Evolutionary conservation across 2,113 vertebrate genomes (phyloP).

Genomic region (Melanerpes formicivorus): DNA sequence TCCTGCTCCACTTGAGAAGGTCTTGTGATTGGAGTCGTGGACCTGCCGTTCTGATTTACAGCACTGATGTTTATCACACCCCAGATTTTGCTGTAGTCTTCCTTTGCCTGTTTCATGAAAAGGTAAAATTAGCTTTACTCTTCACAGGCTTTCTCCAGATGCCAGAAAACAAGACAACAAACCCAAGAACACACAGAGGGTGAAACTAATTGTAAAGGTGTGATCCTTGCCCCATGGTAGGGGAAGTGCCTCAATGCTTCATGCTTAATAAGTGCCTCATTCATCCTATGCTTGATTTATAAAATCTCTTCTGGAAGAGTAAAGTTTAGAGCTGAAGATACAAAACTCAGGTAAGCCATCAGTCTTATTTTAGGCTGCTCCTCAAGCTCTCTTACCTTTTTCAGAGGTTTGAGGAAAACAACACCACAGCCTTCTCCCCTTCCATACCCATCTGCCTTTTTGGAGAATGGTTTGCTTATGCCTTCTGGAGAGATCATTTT

Average conservation of each 20-base stretch:
- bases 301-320: neutral
- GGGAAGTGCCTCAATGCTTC: neutral
- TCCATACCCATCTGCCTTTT: constrained; percentile 83
- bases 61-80: constrained; percentile 80
- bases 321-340: neutral
- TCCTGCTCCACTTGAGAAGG: constrained; percentile 80
- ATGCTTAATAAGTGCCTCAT: neutral
- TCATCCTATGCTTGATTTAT: neutral
- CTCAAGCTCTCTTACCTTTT: constrained; percentile 68
- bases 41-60: constrained; percentile 82
- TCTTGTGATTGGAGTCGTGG: constrained; percentile 79
- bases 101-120: constrained; percentile 73
- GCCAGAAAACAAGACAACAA: neutral
- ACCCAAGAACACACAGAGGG: neutral
- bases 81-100: constrained; percentile 83
- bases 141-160: neutral
- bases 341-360: neutral
- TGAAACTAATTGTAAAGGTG: neutral
- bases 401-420: constrained; percentile 83
- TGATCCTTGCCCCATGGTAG: neutral
- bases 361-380: neutral
- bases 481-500: constrained; percentile 87
- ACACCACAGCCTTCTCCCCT: constrained; percentile 89
- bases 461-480: constrained; percentile 85
- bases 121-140: neutral